Conservation (phyloP, 2,888 invertebrate genomes). For the Agrenia bidenticulata region DNA sequence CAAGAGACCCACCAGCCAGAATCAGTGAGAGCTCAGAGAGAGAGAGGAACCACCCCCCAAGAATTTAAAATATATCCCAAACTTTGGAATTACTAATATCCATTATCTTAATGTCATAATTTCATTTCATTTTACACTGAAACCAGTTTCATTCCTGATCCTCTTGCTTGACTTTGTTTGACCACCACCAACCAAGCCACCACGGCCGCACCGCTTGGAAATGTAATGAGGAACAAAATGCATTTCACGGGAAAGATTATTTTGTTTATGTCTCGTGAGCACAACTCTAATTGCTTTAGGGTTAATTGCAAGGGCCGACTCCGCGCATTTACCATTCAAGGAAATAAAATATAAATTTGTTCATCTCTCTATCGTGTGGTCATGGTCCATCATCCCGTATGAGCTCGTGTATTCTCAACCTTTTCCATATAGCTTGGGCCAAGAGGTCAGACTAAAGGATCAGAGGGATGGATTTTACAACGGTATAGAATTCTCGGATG, state of each 20-base stretch:
- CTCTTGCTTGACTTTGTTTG: not conserved
- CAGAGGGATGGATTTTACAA: conserved; percentile 4
- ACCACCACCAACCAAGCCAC: not conserved
- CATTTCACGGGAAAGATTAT: too few species aligned
- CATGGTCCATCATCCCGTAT: not conserved
- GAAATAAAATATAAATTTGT: conserved; percentile 14
- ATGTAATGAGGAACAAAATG: too few species aligned
- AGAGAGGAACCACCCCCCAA: conserved; percentile 17
- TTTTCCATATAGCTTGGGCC: conserved; percentile 7
- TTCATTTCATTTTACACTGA: conserved; percentile 14
- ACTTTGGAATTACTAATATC: conserved; percentile 16
- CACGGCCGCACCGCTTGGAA: too few species aligned
- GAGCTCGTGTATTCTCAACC: not conserved
- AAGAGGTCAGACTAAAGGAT: conserved; percentile 39
- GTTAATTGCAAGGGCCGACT: conserved; percentile 47
- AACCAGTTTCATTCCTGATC: conserved; percentile 13
- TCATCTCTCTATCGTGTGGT: not conserved
- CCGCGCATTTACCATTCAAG: conserved; percentile 3
- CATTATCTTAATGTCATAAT: conserved; percentile 26
- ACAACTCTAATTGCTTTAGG: conserved; percentile 49
- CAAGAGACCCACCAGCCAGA: conserved; percentile 24
- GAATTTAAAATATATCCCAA: conserved; percentile 10
- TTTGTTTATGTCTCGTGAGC: too few species aligned
- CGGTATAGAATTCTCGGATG: conserved; percentile 21
- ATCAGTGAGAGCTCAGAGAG: conserved; percentile 2